Percentiles rank a stretch among this genome's conserved stretches.
These are phyloP conservation scores for Buathra laborator DNA, from an alignment of 2,888 invertebrate species.

Conservation along the genomic window DNA sequence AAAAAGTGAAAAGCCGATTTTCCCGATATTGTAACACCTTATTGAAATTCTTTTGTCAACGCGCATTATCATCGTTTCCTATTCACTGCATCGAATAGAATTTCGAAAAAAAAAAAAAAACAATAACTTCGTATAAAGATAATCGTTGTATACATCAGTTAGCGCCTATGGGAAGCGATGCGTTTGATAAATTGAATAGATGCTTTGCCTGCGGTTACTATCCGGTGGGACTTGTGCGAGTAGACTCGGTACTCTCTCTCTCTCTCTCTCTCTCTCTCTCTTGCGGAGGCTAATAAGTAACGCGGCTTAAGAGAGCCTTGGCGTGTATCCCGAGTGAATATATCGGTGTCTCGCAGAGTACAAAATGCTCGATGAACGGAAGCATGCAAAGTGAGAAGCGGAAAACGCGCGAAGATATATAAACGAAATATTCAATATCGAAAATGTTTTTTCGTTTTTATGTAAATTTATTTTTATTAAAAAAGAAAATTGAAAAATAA, in stretches of 20 bases:
- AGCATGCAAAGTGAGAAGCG: conserved; percentile 17
- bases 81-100: background rate
- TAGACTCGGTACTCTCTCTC: conserved; percentile 27
- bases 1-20: background rate
- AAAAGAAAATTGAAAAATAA: background rate
- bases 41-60: background rate
- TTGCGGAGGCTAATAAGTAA: conserved; percentile 42
- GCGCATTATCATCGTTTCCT: background rate
- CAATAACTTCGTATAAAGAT: background rate
- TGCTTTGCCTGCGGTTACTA: background rate
- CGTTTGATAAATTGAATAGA: conserved; percentile 32
- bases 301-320: conserved; percentile 23
- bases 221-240: conserved; percentile 17
- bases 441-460: background rate
- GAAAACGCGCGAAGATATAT: background rate
- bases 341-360: conserved; percentile 37
- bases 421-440: background rate
- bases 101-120: background rate
- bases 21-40: background rate
- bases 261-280: background rate
- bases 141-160: conserved; percentile 10
- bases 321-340: conserved; percentile 20
- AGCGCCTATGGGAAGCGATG: conserved; percentile 1
- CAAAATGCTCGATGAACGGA: conserved; percentile 23
- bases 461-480: background rate